These are phyloP conservation scores for Scolopax mira DNA, from an alignment of 2,113 vertebrate genomes.

Conservation along the genomic window DNA sequence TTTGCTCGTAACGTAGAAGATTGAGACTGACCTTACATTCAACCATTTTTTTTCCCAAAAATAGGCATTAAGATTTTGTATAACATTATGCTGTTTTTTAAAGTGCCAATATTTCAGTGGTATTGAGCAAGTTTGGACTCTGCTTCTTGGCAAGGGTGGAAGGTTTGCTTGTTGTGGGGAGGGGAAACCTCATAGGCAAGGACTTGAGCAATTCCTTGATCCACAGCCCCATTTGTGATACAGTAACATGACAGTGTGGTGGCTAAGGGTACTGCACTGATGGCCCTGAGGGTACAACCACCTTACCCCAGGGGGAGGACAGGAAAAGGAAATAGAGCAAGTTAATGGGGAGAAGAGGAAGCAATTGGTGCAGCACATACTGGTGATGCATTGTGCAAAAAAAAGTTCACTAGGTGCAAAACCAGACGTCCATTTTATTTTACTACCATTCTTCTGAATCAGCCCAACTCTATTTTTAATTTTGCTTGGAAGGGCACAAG, in stretches of 20 bases:
- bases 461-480: neutral
- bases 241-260: too few species aligned
- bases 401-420: neutral
- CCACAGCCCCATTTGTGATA: neutral
- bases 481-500: neutral
- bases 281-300: too few species aligned
- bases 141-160: neutral
- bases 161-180: neutral
- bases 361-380: neutral
- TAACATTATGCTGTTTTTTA: neutral
- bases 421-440: neutral
- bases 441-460: neutral
- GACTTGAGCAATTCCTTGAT: neutral
- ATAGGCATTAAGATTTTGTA: neutral
- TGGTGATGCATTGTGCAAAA: neutral
- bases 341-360: neutral
- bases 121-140: neutral
- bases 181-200: neutral
- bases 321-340: neutral
- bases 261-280: neutral
- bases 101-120: neutral
- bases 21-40: neutral
- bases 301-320: accelerated
- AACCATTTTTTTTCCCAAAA: neutral
- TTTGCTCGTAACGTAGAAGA: neutral